Percentiles rank a stretch among this genome's conserved stretches.
These are phyloP conservation scores for Hoplostethus mediterraneus DNA, from an alignment of 2,797 vertebrate species.

Conservation along the genomic window DNA sequence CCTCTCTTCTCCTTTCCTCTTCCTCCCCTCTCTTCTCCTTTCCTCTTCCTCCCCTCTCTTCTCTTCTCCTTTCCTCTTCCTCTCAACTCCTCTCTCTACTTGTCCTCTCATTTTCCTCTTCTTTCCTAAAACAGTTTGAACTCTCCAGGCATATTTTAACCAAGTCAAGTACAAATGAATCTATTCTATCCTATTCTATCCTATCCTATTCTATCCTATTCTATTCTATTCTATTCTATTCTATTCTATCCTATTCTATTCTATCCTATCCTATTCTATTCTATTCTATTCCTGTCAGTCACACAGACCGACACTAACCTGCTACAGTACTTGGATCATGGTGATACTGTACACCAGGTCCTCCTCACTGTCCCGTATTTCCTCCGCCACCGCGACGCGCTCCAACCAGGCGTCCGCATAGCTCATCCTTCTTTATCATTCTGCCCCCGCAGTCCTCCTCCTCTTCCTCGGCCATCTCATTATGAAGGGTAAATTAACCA, in stretches of 20 bases:
- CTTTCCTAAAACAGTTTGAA: background rate
- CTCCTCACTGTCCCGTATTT: constrained; percentile 12
- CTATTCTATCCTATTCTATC: too few relatives aligned
- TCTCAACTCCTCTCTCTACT: background rate
- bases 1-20: background rate
- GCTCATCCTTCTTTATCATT: constrained; percentile 23
- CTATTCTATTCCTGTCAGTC: background rate
- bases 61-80: background rate
- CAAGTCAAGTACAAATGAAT: background rate
- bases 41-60: background rate
- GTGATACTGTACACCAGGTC: background rate
- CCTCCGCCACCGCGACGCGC: constrained; percentile 14
- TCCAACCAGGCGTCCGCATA: background rate
- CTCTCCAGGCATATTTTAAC: too few relatives aligned
- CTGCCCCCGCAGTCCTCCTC: constrained; percentile 29
- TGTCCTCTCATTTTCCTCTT: too few relatives aligned
- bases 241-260: too few relatives aligned
- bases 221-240: too few relatives aligned
- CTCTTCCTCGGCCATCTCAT: constrained; percentile 59
- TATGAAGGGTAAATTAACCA: constrained; percentile 71
- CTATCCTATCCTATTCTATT: too few relatives aligned
- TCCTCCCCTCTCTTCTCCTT: too few relatives aligned
- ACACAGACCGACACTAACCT: background rate
- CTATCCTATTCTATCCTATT: too few relatives aligned
- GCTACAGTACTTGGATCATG: background rate